Evolutionary conservation across 2,113 vertebrate genomes (phyloP), one percentile per base, ranked within the genome.

Genomic region (Leuciscus idus): DNA sequence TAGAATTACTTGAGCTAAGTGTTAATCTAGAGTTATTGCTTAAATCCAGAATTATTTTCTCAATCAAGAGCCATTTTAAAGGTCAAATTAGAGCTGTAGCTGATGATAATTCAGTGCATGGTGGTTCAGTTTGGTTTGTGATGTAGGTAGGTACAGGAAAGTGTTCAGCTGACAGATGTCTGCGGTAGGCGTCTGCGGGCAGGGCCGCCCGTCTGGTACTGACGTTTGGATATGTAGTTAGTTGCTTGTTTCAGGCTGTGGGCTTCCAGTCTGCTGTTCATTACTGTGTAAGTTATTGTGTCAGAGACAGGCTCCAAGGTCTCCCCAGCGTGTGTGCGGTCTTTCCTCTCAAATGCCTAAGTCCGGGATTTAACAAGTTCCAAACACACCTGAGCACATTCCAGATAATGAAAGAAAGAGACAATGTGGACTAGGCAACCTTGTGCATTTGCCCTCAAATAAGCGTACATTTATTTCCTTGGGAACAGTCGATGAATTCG

Each of bases 311-410:
- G 46, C 46, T 82, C 80, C 43, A 68, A 82, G 26, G n/a, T 68
- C 62, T 70, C 62, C 46, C 57, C 57, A 30, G 43, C 52, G 62
- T 52, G 33, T 82, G 57, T 80, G 78, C 39, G 72, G n/a, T 48
- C 13, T 81, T 81, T 52, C 3, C 81, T 70, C 26, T 68, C 62
- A n/a, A 82, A 82, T n/a, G 28, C 43, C 80, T 50, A 50, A 68
- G 28, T 68, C 61, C 3, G 21, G 81, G 81, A 52, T 82, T 82
- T 82, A 82, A 70, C 46, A 82, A 48, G 79, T 48, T 66, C 61
- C 61, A 17, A 64, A 52, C 82, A 73, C 82, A 84, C 82, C 82
- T 84, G 82, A 59, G 62, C 62, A 52, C 62, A 57, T 59, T 59
- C 21, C 30, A 11, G 30, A 26, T 57, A 72, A 73, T 68, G 68